phyloP scores from a whole-genome alignment of 2,888 invertebrate species.

The Lithophane semibrunnea region DNA sequence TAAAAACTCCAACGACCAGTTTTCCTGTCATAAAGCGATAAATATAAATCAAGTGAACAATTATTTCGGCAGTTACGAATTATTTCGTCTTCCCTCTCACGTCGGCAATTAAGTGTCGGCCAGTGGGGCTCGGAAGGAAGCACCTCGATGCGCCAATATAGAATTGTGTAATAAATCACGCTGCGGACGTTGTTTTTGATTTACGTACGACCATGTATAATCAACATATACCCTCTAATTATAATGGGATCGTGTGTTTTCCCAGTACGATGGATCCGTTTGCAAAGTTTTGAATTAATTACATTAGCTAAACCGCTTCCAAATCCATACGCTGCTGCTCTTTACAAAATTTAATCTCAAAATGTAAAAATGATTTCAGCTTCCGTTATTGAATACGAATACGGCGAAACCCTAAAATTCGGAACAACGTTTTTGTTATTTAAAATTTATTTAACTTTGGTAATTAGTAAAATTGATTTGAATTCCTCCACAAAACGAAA shows the following conservation, averaged over 20 bases:
- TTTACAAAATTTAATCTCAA: conserved; percentile 52
- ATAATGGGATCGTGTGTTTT: conserved; percentile 50
- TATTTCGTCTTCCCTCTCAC: conserved; percentile 79
- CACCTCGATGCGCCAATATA: conserved; percentile 78
- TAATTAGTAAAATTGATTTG: conserved; percentile 73
- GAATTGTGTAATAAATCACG: conserved; percentile 79
- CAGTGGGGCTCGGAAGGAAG: conserved; percentile 78
- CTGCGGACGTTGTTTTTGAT: conserved; percentile 78
- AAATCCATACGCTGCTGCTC: conserved; percentile 48
- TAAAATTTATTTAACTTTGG: conserved; percentile 72
- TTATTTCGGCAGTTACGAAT: conserved; percentile 78
- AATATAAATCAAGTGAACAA: conserved; percentile 80
- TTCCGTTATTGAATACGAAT: conserved; percentile 64
- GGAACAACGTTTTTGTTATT: conserved; percentile 68
- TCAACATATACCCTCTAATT: conserved; percentile 67
- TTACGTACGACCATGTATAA: conserved; percentile 76
- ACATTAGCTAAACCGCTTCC: conserved; percentile 47
- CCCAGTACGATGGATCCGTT: conserved; percentile 43
- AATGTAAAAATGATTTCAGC: conserved; percentile 56
- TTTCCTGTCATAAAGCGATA: conserved; percentile 79
- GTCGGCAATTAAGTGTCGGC: conserved; percentile 79
- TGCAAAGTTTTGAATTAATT: conserved; percentile 53
- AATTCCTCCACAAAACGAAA: conserved; percentile 65
- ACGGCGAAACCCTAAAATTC: conserved; percentile 43
- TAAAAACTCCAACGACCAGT: conserved; percentile 77